Conservation (phyloP, 2,113 vertebrate genomes). For the Hucho hucho region DNA sequence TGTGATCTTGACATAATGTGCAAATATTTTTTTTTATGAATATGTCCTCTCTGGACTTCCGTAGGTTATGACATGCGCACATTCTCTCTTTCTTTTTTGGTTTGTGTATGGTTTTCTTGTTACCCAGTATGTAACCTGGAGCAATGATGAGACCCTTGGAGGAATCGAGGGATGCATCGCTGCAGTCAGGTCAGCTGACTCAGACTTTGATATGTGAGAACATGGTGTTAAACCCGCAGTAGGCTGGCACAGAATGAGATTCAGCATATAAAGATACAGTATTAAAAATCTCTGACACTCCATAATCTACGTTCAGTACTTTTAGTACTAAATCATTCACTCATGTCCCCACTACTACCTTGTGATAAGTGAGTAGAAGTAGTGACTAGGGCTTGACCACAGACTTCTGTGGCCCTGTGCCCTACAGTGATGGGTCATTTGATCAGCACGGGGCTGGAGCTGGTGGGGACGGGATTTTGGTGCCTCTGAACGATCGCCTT, state of each 20-base stretch:
- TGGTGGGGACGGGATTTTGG: constrained; percentile 77
- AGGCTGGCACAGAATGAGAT: no score
- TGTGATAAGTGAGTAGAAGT: no score
- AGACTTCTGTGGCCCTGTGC: neutral
- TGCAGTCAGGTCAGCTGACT: constrained; percentile 78
- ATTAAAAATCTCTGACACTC: no score
- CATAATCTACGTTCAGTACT: no score
- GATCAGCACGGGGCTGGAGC: constrained; percentile 81
- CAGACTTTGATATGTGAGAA: constrained; percentile 84
- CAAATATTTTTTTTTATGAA: no score
- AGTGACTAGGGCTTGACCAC: neutral
- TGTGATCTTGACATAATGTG: no score
- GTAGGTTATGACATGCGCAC: no score
- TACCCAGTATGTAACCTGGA: constrained; percentile 85
- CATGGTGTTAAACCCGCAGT: no score
- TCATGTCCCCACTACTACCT: no score
- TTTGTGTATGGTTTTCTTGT: neutral
- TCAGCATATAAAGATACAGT: no score
- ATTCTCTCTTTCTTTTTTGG: neutral
- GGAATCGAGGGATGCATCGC: constrained; percentile 86
- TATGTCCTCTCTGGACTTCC: no score
- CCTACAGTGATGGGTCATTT: constrained; percentile 87
- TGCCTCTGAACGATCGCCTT: constrained; percentile 77
- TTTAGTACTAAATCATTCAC: no score
- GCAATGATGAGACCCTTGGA: constrained; percentile 82